Base-by-base conservation (phyloP, 1,140 invertebrate genomes). In the Drosophila triauraria region DNA sequence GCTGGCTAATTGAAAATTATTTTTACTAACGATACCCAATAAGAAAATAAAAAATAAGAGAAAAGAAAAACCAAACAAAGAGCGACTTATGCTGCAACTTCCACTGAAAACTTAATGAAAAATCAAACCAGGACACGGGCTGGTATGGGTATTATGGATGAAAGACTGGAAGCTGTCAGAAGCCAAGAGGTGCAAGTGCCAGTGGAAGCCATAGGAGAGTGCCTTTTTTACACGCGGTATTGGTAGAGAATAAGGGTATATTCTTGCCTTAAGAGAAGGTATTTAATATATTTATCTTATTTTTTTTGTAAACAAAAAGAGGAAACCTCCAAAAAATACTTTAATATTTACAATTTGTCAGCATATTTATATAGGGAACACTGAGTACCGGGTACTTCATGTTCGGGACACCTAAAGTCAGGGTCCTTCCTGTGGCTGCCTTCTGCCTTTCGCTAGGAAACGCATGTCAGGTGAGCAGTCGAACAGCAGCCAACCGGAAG, bases 1-100 rank as follows among this genome's bases (percentile, higher is more conserved):
- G 32, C 38, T 20, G 61, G 82, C 82, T 85, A 85, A 85, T 85
- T 85, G 82, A 85, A 85, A 85, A 85, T 85, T 80, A 85, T 85
- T 84, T 80, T 61, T 44, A 53, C 78, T 59, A 84, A 84, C 81
- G 56, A 77, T 77, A 63, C 59, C 47, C 46, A 46, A 53, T 23
- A 20, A 25, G 32, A 23, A 54, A 40, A 54, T 8, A 35, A 10
- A 17, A n/a, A 42, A 12, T 13, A 15, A 38, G 67, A 59, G 15
- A 30, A 15, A 38, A 74, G 69, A 68, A 68, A 60, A 32, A 17
- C 8, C 12, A 13, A 53, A 69, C 30, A 51, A 47, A 62, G 50
- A 67, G 40, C 47, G 65, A 40, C 69, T 72, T 70, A 67, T 6
- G 30, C 56, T 20, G 58, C 10, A 44, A 46, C 72, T 74, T 59